These are phyloP conservation scores for Orthonyx spaldingii DNA, from an alignment of 2,113 vertebrate genomes.

Conservation along the genomic window DNA sequence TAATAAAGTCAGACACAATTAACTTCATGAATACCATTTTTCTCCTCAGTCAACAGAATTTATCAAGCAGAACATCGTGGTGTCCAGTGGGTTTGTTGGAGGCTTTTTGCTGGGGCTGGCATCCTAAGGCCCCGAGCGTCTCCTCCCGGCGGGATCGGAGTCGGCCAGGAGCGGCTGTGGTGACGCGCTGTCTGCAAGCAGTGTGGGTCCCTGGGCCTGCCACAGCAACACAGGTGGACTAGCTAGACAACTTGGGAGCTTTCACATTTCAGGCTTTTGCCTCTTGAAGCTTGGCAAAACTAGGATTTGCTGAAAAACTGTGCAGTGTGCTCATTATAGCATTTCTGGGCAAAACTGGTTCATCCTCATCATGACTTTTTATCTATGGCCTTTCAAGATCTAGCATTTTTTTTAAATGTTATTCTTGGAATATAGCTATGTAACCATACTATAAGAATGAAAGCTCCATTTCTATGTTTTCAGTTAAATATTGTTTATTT, in stretches of 20 bases:
- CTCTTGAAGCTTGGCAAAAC: slow-evolving; percentile 65
- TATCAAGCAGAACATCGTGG: slow-evolving; percentile 94
- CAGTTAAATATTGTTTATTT: slow-evolving; percentile 58
- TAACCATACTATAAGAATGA: not conserved
- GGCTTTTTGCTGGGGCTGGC: slow-evolving; percentile 95
- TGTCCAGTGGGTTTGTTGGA: slow-evolving; percentile 93
- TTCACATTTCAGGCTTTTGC: slow-evolving; percentile 69
- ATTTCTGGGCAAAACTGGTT: slow-evolving; percentile 67
- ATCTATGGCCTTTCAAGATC: slow-evolving; percentile 61
- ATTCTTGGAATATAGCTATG: slow-evolving; percentile 41
- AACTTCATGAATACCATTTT: not conserved
- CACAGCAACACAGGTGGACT: slow-evolving; percentile 19
- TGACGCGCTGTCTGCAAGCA: not conserved
- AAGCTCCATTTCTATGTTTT: slow-evolving; percentile 16
- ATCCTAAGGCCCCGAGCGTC: slow-evolving; percentile 73
- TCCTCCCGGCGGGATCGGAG: not conserved
- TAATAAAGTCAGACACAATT: not conserved
- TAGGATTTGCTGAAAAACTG: slow-evolving; percentile 68
- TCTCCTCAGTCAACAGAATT: slow-evolving; percentile 89
- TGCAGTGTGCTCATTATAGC: slow-evolving; percentile 64
- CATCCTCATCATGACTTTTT: slow-evolving; percentile 50
- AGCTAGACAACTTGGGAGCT: slow-evolving; percentile 47
- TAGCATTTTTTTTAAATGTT: slow-evolving; percentile 58
- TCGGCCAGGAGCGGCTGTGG: not conserved
- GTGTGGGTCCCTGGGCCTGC: not conserved